Base-by-base conservation (phyloP, 2,113 vertebrate species). In the Orthonyx spaldingii region DNA sequence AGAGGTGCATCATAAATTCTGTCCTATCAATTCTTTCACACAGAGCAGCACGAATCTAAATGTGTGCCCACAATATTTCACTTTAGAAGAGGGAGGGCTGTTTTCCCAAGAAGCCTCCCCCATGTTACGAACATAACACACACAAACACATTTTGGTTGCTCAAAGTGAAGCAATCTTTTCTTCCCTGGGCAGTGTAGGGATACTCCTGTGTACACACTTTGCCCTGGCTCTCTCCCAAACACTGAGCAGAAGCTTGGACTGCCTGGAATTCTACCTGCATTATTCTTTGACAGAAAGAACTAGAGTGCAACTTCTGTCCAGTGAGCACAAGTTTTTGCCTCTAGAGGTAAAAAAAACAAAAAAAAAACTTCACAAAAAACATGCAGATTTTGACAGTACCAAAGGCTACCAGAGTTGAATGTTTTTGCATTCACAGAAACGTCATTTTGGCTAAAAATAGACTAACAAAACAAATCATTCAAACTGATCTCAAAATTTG, bases 111-210 rank as follows among this genome's bases (percentile, higher is more conserved):
- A 60, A 18, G 3, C 7, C 2, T 75, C 9, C 8, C 4, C 13
- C n/a, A 20, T 0, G 1, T 55, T 68, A 59, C 0, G 7, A 85
- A 12, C 47, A 63, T 24, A 88, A 42, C 22, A 53, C 19, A 49
- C 11, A 22, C 2, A 81, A 52, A 30, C n/a, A 64, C 10, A 18
- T 82, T 57, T 85, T 41, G 22, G 3, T 46, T 63, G 5, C 37
- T 78, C 9, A 16, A 65, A 65, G 14, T 27, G 49, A 41, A 69
- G n/a, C 14, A 35, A 60, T 7, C 2, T 44, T 26, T 68, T 89
- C 33, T 82, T 35, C 13, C n/a, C 24, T 0, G 0, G 22, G 13
- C 46, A 70, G 27, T 0, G 1, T 21, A 30, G 18, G 6, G 13
- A 24, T 70, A 32, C 9, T 32, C 8, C 41, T 90, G 46, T 26